These are phyloP conservation scores for Coelopa frigida DNA, from an alignment of 1,140 invertebrate species.

Conservation along the genomic window DNA sequence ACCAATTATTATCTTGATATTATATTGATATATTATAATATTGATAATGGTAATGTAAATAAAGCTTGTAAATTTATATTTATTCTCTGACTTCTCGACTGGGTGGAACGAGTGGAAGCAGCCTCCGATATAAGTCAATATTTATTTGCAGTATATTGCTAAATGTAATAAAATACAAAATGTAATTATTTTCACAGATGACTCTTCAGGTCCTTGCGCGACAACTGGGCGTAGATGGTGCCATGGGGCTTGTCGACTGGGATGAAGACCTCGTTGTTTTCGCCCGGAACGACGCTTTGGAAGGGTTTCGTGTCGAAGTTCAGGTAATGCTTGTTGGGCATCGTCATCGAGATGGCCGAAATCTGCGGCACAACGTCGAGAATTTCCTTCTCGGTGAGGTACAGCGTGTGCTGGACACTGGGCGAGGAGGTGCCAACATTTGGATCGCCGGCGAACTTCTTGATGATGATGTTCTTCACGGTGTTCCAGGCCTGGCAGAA, in stretches of 20 bases:
- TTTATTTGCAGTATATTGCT: too few relatives aligned
- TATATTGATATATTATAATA: too few relatives aligned
- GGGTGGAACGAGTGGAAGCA: too few relatives aligned
- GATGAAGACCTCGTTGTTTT: constrained; percentile 62
- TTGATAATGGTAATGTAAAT: too few relatives aligned
- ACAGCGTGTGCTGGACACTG: constrained; percentile 68
- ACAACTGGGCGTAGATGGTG: constrained; percentile 63
- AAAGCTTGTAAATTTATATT: too few relatives aligned
- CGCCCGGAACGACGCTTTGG: constrained; percentile 51
- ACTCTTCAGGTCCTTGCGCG: constrained; percentile 50
- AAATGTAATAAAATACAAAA: too few relatives aligned
- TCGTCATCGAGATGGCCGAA: constrained; percentile 59
- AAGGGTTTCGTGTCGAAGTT: constrained; percentile 66
- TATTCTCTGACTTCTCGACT: too few relatives aligned
- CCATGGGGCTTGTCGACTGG: constrained; percentile 68
- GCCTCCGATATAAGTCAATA: too few relatives aligned
- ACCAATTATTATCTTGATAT: too few relatives aligned
- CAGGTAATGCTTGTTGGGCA: constrained; percentile 75
- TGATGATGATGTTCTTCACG: constrained; percentile 60
- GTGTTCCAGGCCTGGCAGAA: constrained; percentile 59
- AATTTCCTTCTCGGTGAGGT: constrained; percentile 58
- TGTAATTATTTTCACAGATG: constrained; percentile 30
- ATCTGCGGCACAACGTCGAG: constrained; percentile 60
- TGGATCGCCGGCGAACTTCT: constrained; percentile 65
- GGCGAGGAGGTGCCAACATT: constrained; percentile 61